Evolutionary conservation across 2,797 vertebrate genomes (phyloP).

Genomic region (Fundulus diaphanus): DNA sequence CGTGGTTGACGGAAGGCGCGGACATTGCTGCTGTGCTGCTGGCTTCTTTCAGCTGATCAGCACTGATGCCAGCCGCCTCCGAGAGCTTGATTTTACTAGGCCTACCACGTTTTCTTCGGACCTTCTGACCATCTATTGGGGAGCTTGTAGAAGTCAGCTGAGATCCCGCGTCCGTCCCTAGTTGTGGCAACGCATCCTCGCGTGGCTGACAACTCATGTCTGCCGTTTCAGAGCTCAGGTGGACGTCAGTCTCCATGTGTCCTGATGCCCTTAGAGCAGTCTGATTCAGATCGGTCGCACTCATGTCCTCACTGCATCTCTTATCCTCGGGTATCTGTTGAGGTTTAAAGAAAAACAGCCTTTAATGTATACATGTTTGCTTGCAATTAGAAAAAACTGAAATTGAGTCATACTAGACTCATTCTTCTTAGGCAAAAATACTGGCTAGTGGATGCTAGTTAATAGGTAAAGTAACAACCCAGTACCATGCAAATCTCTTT

Average conservation of each 20-base stretch:
- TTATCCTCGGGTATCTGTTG: constrained; percentile 47
- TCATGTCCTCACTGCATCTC: constrained; percentile 38
- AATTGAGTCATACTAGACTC: background rate
- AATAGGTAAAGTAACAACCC: background rate
- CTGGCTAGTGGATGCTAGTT: background rate
- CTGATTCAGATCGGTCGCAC: constrained; percentile 18
- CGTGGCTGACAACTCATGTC: constrained; percentile 7
- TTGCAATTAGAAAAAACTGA: no score
- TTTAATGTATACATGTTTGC: background rate
- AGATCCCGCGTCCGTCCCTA: constrained; percentile 32
- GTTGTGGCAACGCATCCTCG: constrained; percentile 3
- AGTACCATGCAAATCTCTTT: background rate
- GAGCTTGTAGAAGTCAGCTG: constrained; percentile 22
- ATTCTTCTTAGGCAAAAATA: background rate
- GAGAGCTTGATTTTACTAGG: constrained; percentile 43
- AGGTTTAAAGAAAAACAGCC: background rate
- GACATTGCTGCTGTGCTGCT: constrained; percentile 36
- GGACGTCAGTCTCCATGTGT: constrained; percentile 7
- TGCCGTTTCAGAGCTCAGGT: constrained; percentile 16
- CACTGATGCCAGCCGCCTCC: constrained; percentile 2
- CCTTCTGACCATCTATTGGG: constrained; percentile 27
- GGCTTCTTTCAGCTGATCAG: constrained; percentile 43
- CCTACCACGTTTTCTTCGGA: constrained; percentile 52
- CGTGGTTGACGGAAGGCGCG: constrained; percentile 29
- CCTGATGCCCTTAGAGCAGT: constrained; percentile 24